These are phyloP conservation scores for Dioctria linearis DNA, from an alignment of 2,888 invertebrate genomes.

Conservation along the genomic window DNA sequence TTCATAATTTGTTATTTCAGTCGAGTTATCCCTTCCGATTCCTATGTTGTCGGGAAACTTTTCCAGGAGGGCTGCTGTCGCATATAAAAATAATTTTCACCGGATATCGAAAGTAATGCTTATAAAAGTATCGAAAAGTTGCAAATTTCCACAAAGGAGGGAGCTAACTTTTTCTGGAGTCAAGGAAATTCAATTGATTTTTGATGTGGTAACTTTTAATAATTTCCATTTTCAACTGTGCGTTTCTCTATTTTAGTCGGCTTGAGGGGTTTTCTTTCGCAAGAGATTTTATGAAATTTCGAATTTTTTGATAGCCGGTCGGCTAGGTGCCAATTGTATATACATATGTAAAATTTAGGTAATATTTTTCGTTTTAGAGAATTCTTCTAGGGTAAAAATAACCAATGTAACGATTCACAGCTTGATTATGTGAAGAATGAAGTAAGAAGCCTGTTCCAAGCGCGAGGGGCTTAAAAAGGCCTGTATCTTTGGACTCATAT, in stretches of 20 bases:
- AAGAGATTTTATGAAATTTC: too few relatives aligned
- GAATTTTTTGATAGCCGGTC: too few relatives aligned
- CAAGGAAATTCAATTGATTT: constrained; percentile 31
- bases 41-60: constrained; percentile 19
- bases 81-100: constrained; percentile 31
- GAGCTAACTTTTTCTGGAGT: neutral
- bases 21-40: constrained; percentile 18
- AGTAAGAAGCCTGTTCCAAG: too few relatives aligned
- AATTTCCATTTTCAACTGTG: neutral
- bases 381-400: too few relatives aligned
- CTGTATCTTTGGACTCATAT: too few relatives aligned
- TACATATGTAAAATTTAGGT: too few relatives aligned
- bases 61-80: neutral
- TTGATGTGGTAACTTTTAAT: constrained; percentile 36
- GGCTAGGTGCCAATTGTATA: too few relatives aligned
- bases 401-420: too few relatives aligned
- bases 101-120: constrained; percentile 19
- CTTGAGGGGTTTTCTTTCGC: too few relatives aligned
- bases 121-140: constrained; percentile 40
- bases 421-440: too few relatives aligned
- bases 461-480: too few relatives aligned
- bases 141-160: constrained; percentile 8
- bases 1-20: constrained; percentile 29
- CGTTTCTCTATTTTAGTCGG: neutral
- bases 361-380: too few relatives aligned